Evolutionary conservation across 2,113 vertebrate genomes (phyloP).

Genomic region (Mus pahari): DNA sequence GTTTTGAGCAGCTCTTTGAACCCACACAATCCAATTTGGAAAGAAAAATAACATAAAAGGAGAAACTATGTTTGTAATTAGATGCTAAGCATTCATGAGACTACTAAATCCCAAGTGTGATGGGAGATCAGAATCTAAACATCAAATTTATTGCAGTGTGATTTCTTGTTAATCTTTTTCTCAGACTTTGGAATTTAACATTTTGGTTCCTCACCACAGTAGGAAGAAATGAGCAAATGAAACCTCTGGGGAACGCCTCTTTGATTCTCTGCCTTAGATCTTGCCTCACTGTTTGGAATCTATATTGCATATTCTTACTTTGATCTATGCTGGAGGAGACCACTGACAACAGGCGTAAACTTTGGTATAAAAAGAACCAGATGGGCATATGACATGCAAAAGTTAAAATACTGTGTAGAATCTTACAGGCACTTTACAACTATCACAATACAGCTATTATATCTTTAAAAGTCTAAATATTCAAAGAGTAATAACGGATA

Average conservation of each 20-base stretch:
- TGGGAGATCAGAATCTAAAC: neutral
- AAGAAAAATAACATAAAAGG: neutral
- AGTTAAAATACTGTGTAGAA: neutral
- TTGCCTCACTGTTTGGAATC: conserved; percentile 73
- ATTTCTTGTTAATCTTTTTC: conserved; percentile 57
- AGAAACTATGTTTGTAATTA: neutral
- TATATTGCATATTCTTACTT: conserved; percentile 75
- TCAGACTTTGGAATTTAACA: conserved; percentile 59
- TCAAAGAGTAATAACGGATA: neutral
- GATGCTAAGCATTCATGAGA: neutral
- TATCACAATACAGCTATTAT: neutral
- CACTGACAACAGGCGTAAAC: conserved; percentile 59
- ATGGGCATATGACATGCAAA: neutral
- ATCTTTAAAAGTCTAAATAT: neutral
- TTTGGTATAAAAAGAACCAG: conserved; percentile 36
- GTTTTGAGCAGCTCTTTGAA: neutral
- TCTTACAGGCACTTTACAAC: neutral
- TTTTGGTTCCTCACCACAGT: conserved; percentile 62
- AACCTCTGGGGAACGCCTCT: conserved; percentile 71
- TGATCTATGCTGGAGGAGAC: conserved; percentile 67
- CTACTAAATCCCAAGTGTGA: neutral
- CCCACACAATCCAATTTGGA: neutral
- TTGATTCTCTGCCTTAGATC: conserved; percentile 78
- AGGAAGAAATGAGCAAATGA: conserved; percentile 69
- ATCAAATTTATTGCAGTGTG: neutral